These are phyloP conservation scores for Acromyrmex echinatior DNA, from an alignment of 1,140 invertebrate genomes.

Conservation along the genomic window DNA sequence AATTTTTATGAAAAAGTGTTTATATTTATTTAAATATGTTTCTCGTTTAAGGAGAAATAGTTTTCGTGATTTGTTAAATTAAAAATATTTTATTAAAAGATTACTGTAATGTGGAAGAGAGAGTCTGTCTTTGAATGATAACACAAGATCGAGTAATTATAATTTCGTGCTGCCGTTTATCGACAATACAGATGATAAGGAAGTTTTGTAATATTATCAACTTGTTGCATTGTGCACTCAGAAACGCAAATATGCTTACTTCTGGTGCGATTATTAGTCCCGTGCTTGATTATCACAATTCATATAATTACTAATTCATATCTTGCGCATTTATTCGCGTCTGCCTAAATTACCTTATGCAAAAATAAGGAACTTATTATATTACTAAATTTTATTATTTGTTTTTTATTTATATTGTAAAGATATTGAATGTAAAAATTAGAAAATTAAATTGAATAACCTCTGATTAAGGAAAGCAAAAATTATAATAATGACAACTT, in stretches of 20 bases:
- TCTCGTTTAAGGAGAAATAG: not conserved
- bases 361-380: not conserved
- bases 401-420: not conserved
- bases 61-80: not conserved
- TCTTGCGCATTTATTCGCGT: not conserved
- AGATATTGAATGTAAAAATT: constrained; percentile 8
- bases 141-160: constrained; percentile 34
- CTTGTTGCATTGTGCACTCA: constrained; percentile 32
- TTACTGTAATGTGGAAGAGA: not conserved
- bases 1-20: not conserved
- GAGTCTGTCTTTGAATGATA: not conserved
- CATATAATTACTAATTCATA: not conserved
- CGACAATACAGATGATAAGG: not conserved
- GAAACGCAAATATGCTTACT: not conserved
- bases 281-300: not conserved
- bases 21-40: not conserved
- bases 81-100: not conserved
- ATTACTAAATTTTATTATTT: not conserved
- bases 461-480: not conserved
- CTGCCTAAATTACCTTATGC: not conserved
- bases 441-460: not conserved
- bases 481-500: not conserved
- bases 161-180: constrained; percentile 16
- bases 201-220: not conserved
- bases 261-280: constrained; percentile 8